Evolutionary conservation across 2,113 vertebrate species (phyloP).

Genomic region (Tragelaphus buxtoni): DNA sequence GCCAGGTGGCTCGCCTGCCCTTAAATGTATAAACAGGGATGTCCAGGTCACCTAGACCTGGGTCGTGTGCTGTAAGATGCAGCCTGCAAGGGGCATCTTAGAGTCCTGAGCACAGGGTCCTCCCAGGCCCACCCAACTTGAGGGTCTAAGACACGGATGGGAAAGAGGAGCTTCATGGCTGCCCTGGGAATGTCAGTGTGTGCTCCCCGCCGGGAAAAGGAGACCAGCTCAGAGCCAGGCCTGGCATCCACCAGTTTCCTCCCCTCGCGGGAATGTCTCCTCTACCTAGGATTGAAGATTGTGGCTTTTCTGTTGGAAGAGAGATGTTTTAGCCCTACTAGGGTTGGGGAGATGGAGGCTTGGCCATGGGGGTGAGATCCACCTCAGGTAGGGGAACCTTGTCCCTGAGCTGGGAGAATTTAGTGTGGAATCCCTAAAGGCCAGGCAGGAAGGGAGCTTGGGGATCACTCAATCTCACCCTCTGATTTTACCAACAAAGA

Average conservation of each 20-base stretch:
- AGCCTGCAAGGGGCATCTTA: not conserved
- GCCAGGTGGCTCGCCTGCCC: not conserved
- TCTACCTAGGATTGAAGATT: not conserved
- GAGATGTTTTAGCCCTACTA: not conserved
- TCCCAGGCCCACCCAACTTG: not conserved
- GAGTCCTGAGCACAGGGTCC: not conserved
- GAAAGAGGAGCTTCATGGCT: no score
- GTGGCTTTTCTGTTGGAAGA: not conserved
- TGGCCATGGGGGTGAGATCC: accelerated
- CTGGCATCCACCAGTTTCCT: accelerated
- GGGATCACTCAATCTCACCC: not conserved
- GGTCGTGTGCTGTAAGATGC: not conserved
- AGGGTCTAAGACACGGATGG: not conserved
- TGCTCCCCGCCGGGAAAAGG: accelerated
- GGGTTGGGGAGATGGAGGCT: not conserved
- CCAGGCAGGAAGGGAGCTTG: not conserved
- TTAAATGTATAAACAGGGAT: not conserved
- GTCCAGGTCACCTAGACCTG: no score
- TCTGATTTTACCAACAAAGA: not conserved
- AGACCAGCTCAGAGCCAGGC: not conserved
- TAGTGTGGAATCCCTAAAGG: not conserved
- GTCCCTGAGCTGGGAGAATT: not conserved
- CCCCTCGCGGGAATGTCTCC: not conserved
- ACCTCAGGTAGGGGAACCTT: not conserved
- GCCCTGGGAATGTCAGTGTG: not conserved